Base-by-base conservation (phyloP, 2,113 vertebrate species). In the Glaucidium brasilianum region DNA sequence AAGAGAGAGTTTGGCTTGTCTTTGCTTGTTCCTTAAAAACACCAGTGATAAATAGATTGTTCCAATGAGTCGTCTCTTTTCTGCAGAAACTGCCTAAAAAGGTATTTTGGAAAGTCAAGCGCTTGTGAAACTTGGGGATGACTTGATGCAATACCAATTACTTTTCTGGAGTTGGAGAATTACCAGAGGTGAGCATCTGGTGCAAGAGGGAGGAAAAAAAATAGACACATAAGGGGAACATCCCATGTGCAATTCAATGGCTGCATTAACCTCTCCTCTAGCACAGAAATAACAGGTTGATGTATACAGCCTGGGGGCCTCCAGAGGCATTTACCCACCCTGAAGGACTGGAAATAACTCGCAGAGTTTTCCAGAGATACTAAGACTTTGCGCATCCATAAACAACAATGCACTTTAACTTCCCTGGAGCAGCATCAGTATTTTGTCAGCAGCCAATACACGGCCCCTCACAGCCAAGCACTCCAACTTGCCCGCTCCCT, bases 101-200 rank as follows among this genome's bases (percentile, higher is more conserved):
- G 62, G 71, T 91, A 68, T 94, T 97, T 95, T 45, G 49, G 67
- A 76, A 96, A 93, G 71, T 25, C 19, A 37, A 86, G 75, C 0
- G 0, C 59, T 83, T 90, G 67, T 86, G 90, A 97, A 93, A 96
- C 60, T 47, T 41, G 30, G n/a, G 19, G 37, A 58, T 67, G 49
- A 69, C 53, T 82, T 82, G 56, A 82, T 88, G 88, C 88, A 95
- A 93, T 49, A 92, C 26, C 84, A 71, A 2, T n/a, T 72, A 77
- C 32, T 90, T 85, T 52, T 53, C 77, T 76, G 74, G 58, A 96
- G 62, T 2, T 92, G 91, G 80, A 94, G 69, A 89, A 79, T 25
- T 82, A 92, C 77, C 74, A 87, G 80, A 96, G 79, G 60, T 91
- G 68, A 95, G 75, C 59, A 90, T 74, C 53, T 84, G 53, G 52